Evolutionary conservation across 2,797 vertebrate species (phyloP), one percentile per base, ranked within the genome.

Genomic region (Pseudomugil tenellus): DNA sequence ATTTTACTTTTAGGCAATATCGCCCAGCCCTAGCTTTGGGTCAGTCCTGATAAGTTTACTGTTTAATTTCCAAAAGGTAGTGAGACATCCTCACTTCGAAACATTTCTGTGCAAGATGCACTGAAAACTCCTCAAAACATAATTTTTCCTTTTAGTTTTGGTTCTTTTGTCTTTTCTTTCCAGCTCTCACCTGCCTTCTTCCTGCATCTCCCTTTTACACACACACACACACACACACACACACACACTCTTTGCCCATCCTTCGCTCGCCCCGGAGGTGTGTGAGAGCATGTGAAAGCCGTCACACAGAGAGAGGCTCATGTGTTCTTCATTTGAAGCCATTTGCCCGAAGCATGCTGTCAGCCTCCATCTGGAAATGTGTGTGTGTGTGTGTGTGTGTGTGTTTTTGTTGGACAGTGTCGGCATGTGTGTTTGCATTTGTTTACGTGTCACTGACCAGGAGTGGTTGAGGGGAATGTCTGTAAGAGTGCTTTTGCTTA

Each of bases 271-370:
- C 86, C 88, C 5, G 65, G 80, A 89, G 87, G 86, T 84, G 89
- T 89, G 86, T 73, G 87, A 85, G 64, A 92, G 86, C 88, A 91
- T 92, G 90, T 93, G 91, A 91, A 85, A 91, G 89, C 90, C 85
- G 76, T 92, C 90, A 91, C 89, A 89, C 76, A 85, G 79, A 68
- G 87, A 76, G 80, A 86, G 72, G 76, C 76, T 90, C 84, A 89
- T 92, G 90, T 90, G 87, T 85, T 88, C 91, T 79, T 90, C 89
- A 90, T 93, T 91, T 92, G 83, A 88, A 93, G 85, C 85, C 80
- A 76, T 87, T 92, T 76, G 89, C 92, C 91, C 84, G 87, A 83
- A 92, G 88, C 91, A 74, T 88, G 83, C 86, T 90, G 87, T 91
- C 88, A 91, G 91, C 86, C 87, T 93, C 91, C 91, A 93, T 93